Conservation (phyloP, 2,113 vertebrate species). For the Equus przewalskii region DNA sequence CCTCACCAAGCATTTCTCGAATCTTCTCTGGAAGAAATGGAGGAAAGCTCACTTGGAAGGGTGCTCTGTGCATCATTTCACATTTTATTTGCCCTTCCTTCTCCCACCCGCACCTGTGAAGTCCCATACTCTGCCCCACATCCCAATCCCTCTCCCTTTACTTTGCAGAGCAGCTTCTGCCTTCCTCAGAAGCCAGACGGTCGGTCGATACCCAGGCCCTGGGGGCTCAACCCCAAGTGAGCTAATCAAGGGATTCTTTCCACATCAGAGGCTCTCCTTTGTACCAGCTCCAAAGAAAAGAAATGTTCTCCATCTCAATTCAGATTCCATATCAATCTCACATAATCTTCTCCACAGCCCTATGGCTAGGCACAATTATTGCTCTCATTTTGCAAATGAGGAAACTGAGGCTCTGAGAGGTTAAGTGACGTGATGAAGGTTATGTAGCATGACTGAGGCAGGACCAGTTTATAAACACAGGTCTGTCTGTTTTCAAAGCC, state of each 20-base stretch:
- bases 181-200: background rate
- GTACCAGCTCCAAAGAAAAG: background rate
- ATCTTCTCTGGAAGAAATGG: background rate
- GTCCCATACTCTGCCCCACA: fast-evolving
- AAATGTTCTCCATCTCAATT: background rate
- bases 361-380: background rate
- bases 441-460: background rate
- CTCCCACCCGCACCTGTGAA: background rate
- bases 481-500: background rate
- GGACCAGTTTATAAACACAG: background rate
- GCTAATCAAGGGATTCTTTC: background rate
- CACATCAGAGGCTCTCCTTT: background rate
- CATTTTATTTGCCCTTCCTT: background rate
- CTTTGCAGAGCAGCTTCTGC: background rate
- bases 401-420: slow-evolving; percentile 29
- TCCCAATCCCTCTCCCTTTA: background rate
- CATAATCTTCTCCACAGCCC: background rate
- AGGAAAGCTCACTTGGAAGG: background rate
- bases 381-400: background rate
- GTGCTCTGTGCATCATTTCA: background rate
- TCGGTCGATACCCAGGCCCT: background rate
- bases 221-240: background rate
- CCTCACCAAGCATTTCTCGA: background rate
- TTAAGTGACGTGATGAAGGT: background rate
- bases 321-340: background rate